Evolutionary conservation across 2,888 invertebrate species (phyloP), one percentile per base, ranked within the genome.

Genomic region (Metopia argyrocephala): DNA sequence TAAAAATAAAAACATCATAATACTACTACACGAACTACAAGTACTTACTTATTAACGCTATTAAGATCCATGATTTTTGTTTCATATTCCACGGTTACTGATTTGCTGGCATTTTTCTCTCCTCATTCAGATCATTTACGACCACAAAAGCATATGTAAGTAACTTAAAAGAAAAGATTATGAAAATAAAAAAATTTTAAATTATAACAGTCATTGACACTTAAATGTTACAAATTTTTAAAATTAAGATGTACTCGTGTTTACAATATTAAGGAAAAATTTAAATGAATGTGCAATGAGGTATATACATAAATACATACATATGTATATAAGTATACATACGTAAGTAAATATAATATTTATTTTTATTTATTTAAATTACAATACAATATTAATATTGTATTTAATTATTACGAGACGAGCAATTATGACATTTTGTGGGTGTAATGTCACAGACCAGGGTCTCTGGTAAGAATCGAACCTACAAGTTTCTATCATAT

Each of bases 151-250:
- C 38, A 38, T 12, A 38, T n/a, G 15, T 12, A 38, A 38, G 38
- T 38, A 38, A 38, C 15, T 38, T 15, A 4, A 38, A 38, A 38
- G 38, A 38, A 38, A 38, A 38, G 2, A 15, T 38, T 38, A 31
- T 31, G 12, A 12, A 52, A 38, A 21, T 23, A 66, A 45, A 20
- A 59, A 4, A 52, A 15, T 52, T n/a, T 12, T 23, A 74, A 81
- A 81, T 48, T 78, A 66, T 75, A 62, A 81, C 81, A 81, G 81
- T 78, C 81, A 78, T 75, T 81, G 74, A 78, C 78, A 69, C 56
- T 69, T 74, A 69, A 69, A 50, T 70, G 59, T 69, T 59, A 74
- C 69, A 68, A 66, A 70, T 71, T 66, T 48, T n/a, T 38, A 45
- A 66, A 66, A 45, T 59, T 52, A 21, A 48, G 15, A 56, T 12